Conservation (phyloP, 2,797 vertebrate species). For the Diglossa cyanea region DNA sequence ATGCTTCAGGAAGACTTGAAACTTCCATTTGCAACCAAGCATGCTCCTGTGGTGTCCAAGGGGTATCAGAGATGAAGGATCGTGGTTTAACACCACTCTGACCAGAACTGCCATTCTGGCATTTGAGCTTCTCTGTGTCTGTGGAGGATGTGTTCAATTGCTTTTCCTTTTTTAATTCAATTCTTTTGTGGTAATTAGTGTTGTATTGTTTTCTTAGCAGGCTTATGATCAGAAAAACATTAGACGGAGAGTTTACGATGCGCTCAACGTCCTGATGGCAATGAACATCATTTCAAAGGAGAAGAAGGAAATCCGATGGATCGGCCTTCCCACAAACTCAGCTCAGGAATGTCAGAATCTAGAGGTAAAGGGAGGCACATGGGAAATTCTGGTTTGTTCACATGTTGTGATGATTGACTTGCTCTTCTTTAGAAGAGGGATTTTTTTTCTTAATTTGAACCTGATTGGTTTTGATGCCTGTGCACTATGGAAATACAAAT, state of each 20-base stretch:
- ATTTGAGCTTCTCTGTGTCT: neutral
- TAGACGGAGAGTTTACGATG: conserved; percentile 87
- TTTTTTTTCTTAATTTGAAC: neutral
- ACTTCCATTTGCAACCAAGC: neutral
- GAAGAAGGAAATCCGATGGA: conserved; percentile 90
- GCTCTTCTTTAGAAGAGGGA: neutral
- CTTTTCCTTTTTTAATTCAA: neutral
- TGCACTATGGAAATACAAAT: neutral
- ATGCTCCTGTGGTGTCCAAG: neutral
- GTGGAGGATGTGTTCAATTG: neutral
- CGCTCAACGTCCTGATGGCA: conserved; percentile 88
- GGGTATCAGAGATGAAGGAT: neutral
- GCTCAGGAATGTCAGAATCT: conserved; percentile 87
- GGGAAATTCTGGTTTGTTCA: neutral
- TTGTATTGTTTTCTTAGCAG: conserved; percentile 71
- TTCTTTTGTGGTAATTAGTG: neutral
- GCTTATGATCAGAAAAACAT: conserved; percentile 91
- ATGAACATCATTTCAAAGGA: conserved; percentile 93
- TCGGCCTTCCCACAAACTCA: conserved; percentile 86
- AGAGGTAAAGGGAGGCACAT: conserved; percentile 72
- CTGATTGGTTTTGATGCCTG: neutral
- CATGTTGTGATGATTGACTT: neutral
- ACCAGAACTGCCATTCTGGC: neutral
- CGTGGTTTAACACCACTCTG: neutral
- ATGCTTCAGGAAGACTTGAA: neutral